Base-by-base conservation (phyloP, 2,888 invertebrate genomes). In the Mesodorylaimus sp. region DNA sequence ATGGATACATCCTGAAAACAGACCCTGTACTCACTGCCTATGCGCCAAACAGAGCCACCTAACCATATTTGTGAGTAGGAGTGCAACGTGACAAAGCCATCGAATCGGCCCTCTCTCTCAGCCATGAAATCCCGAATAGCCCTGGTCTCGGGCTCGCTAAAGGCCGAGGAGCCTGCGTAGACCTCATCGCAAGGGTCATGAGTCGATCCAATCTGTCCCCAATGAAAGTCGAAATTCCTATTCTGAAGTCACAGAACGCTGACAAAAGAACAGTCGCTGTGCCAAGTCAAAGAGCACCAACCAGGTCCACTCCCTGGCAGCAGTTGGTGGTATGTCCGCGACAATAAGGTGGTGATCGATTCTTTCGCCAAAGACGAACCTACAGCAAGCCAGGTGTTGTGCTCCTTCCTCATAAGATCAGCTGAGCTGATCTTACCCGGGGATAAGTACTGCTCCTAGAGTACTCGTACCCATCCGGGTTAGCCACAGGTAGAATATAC, bases 321-420 rank as follows among this genome's bases (percentile, higher is more conserved):
- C 44, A 50, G 3, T 41, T 32, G n/a, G n/a, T n/a, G n/a, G n/a
- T n/a, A 7, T 23, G 48, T 5, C 29, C 29, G n/a, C 53, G 38
- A 51, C 64, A 64, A 21, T 51, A 50, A 2, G 60, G 57, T 1
- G 63, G 63, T 7, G 61, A 54, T 10, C 64, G 53, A 45, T 66
- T 66, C 53, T 66, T 65, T 2, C 65, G 54, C 64, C 64, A 65
- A 60, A 65, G 60, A 46, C 64, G 57, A 43, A 63, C 62, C 59
- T 62, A n/a, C n/a, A n/a, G n/a, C n/a, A n/a, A n/a, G n/a, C n/a
- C n/a, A n/a, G n/a, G n/a, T n/a, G n/a, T n/a, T n/a, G n/a, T n/a
- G n/a, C n/a, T n/a, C n/a, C n/a, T n/a, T n/a, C n/a, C n/a, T n/a
- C n/a, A n/a, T n/a, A n/a, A n/a, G n/a, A n/a, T n/a, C n/a, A n/a